Evolutionary conservation across 2,797 vertebrate genomes (phyloP).

Genomic region (Macropodus opercularis): DNA sequence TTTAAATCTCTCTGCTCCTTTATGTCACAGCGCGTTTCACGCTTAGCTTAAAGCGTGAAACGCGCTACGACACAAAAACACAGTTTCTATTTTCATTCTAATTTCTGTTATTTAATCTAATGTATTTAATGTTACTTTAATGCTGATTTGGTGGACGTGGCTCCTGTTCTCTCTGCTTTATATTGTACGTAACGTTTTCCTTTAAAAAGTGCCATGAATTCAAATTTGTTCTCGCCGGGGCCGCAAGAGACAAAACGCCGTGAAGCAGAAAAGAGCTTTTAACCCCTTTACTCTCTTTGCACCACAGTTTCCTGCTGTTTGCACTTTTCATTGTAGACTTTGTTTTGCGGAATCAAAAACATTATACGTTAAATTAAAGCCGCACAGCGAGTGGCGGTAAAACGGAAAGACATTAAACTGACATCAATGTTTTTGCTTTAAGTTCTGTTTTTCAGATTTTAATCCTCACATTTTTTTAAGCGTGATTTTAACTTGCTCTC

Average conservation of each 20-base stretch:
- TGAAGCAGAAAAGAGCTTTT: slow-evolving; percentile 5
- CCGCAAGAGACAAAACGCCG: neutral
- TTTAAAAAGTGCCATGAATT: neutral
- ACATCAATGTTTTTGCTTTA: too few species aligned
- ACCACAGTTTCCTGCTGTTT: neutral
- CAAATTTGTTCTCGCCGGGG: neutral
- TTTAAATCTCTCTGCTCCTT: slow-evolving; percentile 30
- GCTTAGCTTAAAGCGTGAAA: slow-evolving; percentile 33
- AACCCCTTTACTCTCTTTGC: neutral
- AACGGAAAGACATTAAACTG: too few species aligned
- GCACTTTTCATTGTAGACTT: neutral
- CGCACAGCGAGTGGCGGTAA: too few species aligned
- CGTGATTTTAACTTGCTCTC: too few species aligned
- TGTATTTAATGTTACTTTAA: neutral
- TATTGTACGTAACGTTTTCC: too few species aligned
- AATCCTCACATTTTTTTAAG: too few species aligned
- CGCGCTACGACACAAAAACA: neutral
- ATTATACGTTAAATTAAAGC: too few species aligned
- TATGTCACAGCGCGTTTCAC: slow-evolving; percentile 28
- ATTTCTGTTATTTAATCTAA: neutral
- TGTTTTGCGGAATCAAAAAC: neutral
- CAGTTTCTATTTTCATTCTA: neutral
- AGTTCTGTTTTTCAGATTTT: too few species aligned
- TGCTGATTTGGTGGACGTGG: neutral
- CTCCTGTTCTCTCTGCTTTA: too few species aligned